These are phyloP conservation scores for Nyctibius bracteatus DNA, from an alignment of 2,113 vertebrate genomes.

Conservation along the genomic window DNA sequence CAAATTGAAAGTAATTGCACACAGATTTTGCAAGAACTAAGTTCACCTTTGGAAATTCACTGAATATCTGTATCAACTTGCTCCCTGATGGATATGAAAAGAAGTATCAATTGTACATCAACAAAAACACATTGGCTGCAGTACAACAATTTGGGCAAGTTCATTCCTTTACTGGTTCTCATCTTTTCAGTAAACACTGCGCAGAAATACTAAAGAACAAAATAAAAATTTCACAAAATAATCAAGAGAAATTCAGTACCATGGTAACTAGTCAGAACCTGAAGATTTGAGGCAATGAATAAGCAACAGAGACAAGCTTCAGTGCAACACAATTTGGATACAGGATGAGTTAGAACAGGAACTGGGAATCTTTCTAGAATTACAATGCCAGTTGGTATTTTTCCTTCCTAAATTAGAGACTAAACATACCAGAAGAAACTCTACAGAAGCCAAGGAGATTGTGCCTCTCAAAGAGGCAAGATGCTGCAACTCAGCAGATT, in stretches of 20 bases:
- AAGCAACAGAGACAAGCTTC: neutral
- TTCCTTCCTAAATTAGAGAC: slow-evolving; percentile 36
- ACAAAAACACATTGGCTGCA: neutral
- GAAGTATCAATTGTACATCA: neutral
- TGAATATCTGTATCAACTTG: neutral
- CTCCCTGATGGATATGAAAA: neutral
- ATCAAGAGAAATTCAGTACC: neutral
- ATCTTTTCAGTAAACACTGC: neutral
- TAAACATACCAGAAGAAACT: slow-evolving; percentile 16
- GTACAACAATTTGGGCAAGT: neutral
- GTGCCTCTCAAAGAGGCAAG: neutral
- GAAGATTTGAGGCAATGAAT: neutral
- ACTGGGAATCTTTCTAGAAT: neutral
- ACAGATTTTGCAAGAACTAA: slow-evolving; percentile 1
- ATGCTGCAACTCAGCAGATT: slow-evolving; percentile 26
- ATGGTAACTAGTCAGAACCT: neutral
- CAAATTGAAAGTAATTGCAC: neutral
- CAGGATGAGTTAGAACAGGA: neutral
- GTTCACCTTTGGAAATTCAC: neutral
- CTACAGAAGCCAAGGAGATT: neutral
- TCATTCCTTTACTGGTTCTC: neutral
- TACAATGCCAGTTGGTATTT: neutral
- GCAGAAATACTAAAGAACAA: neutral
- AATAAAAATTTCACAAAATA: neutral
- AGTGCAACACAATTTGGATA: neutral